These are phyloP conservation scores for Parelbella ahira DNA, from an alignment of 2,888 invertebrate species.

Conservation along the genomic window DNA sequence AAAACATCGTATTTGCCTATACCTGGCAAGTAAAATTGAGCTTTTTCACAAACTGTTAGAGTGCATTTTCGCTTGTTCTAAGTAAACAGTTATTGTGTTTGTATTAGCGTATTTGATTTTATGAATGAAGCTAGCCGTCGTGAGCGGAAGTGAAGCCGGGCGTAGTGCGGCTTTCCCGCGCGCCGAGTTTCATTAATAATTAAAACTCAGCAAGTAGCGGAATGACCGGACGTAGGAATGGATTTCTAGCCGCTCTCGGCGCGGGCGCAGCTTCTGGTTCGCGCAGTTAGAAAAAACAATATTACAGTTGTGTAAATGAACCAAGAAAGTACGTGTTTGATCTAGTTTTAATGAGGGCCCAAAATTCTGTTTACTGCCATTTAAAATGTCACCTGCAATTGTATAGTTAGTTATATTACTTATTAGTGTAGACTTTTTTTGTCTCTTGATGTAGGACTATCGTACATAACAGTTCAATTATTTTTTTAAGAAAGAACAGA, in stretches of 20 bases:
- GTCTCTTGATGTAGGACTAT: neutral
- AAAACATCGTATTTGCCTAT: too few species aligned
- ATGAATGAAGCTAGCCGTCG: conserved; percentile 79
- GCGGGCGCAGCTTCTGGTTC: conserved; percentile 50
- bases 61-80: conserved; percentile 48
- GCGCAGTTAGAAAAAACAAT: conserved; percentile 20
- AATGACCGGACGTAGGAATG: conserved; percentile 76
- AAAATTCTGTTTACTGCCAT: too few species aligned
- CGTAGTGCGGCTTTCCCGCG: conserved; percentile 77
- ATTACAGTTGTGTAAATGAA: conserved; percentile 8
- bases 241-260: conserved; percentile 69
- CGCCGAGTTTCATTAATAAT: conserved; percentile 79
- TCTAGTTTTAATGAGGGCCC: too few species aligned
- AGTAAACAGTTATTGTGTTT: conserved; percentile 46
- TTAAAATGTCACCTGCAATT: too few species aligned
- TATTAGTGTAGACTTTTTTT: neutral
- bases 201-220: conserved; percentile 73
- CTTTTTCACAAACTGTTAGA: conserved; percentile 41
- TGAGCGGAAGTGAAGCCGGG: conserved; percentile 75
- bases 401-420: too few species aligned
- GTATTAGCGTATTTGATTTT: conserved; percentile 48
- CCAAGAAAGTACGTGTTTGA: conserved; percentile 15
- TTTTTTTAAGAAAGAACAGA: too few species aligned
- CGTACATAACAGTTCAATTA: too few species aligned
- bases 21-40: conserved; percentile 28